Evolutionary conservation across 2,888 invertebrate genomes (phyloP).

Genomic region (Drosophila pseudotakahashii): DNA sequence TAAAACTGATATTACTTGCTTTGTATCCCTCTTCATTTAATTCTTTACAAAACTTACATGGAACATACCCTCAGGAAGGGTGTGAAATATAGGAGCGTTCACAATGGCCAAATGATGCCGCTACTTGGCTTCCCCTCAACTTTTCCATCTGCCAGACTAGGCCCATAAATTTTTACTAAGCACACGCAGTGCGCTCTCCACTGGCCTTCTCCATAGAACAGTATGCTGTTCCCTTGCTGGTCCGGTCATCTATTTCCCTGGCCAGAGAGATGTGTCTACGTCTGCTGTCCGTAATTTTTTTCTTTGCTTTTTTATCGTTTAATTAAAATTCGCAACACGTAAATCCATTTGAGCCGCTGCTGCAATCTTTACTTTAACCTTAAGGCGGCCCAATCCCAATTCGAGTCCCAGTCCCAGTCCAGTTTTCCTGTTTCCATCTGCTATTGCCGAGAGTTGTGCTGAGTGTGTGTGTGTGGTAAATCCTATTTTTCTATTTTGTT

Average conservation of each 20-base stretch:
- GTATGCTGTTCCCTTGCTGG: slow-evolving; percentile 12
- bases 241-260: slow-evolving; percentile 63
- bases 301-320: slow-evolving; percentile 71
- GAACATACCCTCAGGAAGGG: slow-evolving; percentile 24
- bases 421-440: slow-evolving; percentile 15
- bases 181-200: slow-evolving; percentile 72
- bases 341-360: slow-evolving; percentile 81
- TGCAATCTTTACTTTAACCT: slow-evolving; percentile 80
- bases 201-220: slow-evolving; percentile 1
- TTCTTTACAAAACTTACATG: background rate
- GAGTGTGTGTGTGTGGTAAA: slow-evolving; percentile 63
- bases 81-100: slow-evolving; percentile 19
- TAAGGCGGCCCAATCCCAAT: slow-evolving; percentile 65
- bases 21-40: too few species aligned
- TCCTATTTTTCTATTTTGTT: slow-evolving; percentile 80
- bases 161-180: slow-evolving; percentile 77
- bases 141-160: slow-evolving; percentile 26
- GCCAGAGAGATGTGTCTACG: slow-evolving; percentile 49
- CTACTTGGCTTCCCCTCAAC: slow-evolving; percentile 27
- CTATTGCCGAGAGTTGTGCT: slow-evolving; percentile 19
- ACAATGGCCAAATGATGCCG: slow-evolving; percentile 70
- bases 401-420: slow-evolving; percentile 25
- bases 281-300: slow-evolving; percentile 54
- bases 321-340: slow-evolving; percentile 82
- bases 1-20: too few species aligned